Evolutionary conservation across 2,797 vertebrate species (phyloP), one percentile per base, ranked within the genome.

Genomic region (Tarsius wallacei): DNA sequence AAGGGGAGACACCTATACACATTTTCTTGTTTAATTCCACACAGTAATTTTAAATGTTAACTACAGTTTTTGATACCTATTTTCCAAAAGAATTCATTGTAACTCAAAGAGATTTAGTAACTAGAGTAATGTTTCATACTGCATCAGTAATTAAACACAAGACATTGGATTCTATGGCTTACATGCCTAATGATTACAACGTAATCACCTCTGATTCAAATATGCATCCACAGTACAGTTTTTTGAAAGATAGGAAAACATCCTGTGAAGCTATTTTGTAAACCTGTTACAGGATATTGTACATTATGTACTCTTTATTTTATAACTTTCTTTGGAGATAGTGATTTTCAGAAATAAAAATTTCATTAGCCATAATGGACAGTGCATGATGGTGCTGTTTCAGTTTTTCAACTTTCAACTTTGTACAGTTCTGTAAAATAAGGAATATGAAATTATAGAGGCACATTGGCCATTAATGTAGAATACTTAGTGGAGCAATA

Each of bases 261-360:
- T 85, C 66, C 9, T 80, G 36, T 59, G 61, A 94, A 86, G n/a
- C 31, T 76, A 89, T 36, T 22, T 68, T 64, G 51, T 88, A 81
- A 74, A 61, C 19, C 16, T 63, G 19, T 70, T 47, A 92, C 36
- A 81, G 21, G n/a, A 7, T 76, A 90, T 31, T 89, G 7, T 16
- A 88, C 68, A 68, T 47, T 47, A 70, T 61, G 83, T 70, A 55
- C 51, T 80, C 83, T 71, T 13, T 84, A 70, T 74, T 91, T 94
- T 57, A 85, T 74, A 17, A 88, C n/a, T 81, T 68, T 84, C 66
- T 49, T 88, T 91, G 53, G 59, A 92, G 57, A 33, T 74, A 80
- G 3, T 84, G 74, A 88, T 94, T 89, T 63, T 55, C 47, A 80
- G 53, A 89, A 85, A 76, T 74, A 42, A 92, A 88, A 92, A 96